Conservation (phyloP, 2,888 invertebrate genomes). For the Periphyllus acericola region DNA sequence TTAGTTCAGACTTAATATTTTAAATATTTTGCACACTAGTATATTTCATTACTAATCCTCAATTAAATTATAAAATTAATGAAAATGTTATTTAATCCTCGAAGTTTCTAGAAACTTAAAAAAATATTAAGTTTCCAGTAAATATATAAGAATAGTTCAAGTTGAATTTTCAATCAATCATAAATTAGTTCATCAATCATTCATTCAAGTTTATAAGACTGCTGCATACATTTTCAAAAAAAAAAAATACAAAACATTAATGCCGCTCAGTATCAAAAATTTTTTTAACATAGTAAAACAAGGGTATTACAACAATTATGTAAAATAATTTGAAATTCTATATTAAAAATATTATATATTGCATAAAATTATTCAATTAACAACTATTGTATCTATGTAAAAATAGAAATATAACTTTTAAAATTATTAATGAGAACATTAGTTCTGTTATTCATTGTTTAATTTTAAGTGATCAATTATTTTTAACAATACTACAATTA, state of each 20-base stretch:
- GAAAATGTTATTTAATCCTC: too few species aligned
- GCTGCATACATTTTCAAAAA: background rate
- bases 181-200: too few species aligned
- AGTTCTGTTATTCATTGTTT: constrained; percentile 13
- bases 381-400: background rate
- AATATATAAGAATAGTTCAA: too few species aligned
- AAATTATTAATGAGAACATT: background rate
- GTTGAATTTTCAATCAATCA: too few species aligned
- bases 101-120: too few species aligned
- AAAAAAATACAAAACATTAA: background rate
- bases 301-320: background rate
- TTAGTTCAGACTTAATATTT: too few species aligned
- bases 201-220: too few species aligned
- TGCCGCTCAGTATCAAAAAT: background rate
- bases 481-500: background rate
- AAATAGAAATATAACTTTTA: constrained; percentile 1
- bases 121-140: too few species aligned
- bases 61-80: too few species aligned
- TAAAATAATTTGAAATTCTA: background rate
- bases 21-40: too few species aligned
- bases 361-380: background rate
- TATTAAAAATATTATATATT: background rate
- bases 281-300: too few species aligned
- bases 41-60: too few species aligned
- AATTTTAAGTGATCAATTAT: constrained; percentile 14